Conservation (phyloP, 2,888 invertebrate genomes). For the Chesias legatella region DNA sequence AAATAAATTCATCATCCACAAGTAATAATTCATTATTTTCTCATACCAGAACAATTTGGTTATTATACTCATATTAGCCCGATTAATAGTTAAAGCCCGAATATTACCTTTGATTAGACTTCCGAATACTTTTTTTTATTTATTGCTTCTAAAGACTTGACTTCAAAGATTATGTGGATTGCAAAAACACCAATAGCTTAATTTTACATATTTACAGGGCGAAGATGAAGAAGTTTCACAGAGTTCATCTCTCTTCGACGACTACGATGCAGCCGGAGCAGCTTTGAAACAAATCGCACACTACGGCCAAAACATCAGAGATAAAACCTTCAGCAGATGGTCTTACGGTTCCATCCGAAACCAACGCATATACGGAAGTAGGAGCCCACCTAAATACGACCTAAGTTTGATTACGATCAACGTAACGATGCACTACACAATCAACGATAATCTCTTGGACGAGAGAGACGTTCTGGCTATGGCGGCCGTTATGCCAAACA, state of each 20-base stretch:
- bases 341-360: slow-evolving; percentile 44
- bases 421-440: slow-evolving; percentile 55
- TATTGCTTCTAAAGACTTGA: too few species aligned
- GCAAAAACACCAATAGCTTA: too few species aligned
- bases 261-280: slow-evolving; percentile 37
- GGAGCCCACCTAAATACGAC: slow-evolving; percentile 48
- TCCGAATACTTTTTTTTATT: too few species aligned
- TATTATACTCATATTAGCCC: too few species aligned
- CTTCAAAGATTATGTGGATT: too few species aligned
- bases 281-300: slow-evolving; percentile 58
- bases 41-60: too few species aligned
- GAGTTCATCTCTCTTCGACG: slow-evolving; percentile 9
- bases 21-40: too few species aligned
- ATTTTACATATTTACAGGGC: slow-evolving; percentile 5
- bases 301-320: slow-evolving; percentile 60
- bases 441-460: slow-evolving; percentile 45
- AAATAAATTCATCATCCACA: too few species aligned
- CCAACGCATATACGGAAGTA: slow-evolving; percentile 37
- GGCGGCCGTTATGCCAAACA: slow-evolving; percentile 50
- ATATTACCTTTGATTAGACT: too few species aligned
- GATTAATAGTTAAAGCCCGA: too few species aligned
- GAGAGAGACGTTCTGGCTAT: slow-evolving; percentile 53
- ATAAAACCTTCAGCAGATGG: slow-evolving; percentile 51
- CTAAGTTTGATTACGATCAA: slow-evolving; percentile 42
- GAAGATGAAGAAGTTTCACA: slow-evolving; percentile 1